Base-by-base conservation (phyloP, 2,113 vertebrate species). In the Diadophis punctatus region DNA sequence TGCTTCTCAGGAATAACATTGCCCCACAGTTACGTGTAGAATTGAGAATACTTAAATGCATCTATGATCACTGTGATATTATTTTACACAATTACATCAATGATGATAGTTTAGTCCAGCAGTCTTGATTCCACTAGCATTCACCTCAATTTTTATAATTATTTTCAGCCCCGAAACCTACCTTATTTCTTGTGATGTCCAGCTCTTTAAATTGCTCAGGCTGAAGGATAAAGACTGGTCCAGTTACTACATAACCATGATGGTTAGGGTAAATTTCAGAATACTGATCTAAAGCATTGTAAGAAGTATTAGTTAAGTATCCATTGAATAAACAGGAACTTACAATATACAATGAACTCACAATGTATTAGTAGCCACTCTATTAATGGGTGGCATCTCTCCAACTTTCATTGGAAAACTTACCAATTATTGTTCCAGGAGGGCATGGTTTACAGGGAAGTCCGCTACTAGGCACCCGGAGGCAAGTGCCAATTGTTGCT, bases 211-310 rank as follows among this genome's bases (percentile, higher is more conserved):
- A 94, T 93, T 91, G 93, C 51, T 92, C 84, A 94, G 94, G 88
- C 93, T 95, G 84, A 86, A 56, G 84, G 89, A 95, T 94, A 93
- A 49, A 0, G 25, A 97, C 89, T 52, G 97, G 96, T 93, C 97
- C 96, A 92, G 94, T 85, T 11, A 96, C 55, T 39, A 91, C 20
- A 2, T 97, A 96, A 80, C 97, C 97, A 53, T 52, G 95, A 58
- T 91, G 89, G 20, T 0, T 68, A 58, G 80, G n/a, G 14, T 91
- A 49, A 49, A 49, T 49, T 46, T 52, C 91, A 93, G 94, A 92
- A 85, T 0, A 2, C 63, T 86, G 93, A 89, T 93, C 94, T 96
- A 94, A 68, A 90, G 63, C 63, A 10, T 74, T 74, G 84, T 87
- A 90, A 91, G 87, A 63, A 90, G 7, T 49, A 30, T 90, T 94